A percentile compares a stretch with the other conserved stretches of the same genome.
These are phyloP conservation scores for Eustalomyia histrio DNA, from an alignment of 2,888 invertebrate genomes.

Conservation along the genomic window DNA sequence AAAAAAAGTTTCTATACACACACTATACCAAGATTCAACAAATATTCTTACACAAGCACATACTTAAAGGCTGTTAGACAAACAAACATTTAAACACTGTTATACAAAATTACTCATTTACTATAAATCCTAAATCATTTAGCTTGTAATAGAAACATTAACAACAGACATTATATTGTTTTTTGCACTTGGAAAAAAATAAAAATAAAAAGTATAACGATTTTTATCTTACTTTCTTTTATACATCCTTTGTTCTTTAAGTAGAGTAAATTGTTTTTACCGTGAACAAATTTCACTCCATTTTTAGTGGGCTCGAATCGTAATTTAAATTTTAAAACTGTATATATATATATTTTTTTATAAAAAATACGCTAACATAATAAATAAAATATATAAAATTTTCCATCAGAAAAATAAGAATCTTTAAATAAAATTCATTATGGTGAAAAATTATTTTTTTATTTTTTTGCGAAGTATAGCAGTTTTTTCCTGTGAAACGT, in stretches of 20 bases:
- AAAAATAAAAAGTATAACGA: background rate
- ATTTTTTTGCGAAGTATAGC: no score
- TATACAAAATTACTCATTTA: slow-evolving; percentile 34
- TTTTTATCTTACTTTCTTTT: background rate
- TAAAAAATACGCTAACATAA: no score
- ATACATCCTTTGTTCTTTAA: background rate
- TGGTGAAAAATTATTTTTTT: no score
- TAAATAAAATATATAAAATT: no score
- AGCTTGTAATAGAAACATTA: slow-evolving; percentile 59
- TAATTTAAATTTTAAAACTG: no score
- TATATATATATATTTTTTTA: no score
- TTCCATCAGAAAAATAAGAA: no score
- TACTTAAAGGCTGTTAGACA: slow-evolving; percentile 2
- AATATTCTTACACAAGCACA: slow-evolving; percentile 20
- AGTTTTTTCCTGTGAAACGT: no score
- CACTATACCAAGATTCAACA: slow-evolving; percentile 50
- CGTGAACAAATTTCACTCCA: no score
- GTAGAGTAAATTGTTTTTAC: no score
- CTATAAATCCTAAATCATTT: slow-evolving; percentile 35
- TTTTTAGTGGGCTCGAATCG: no score
- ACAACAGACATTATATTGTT: slow-evolving; percentile 60
- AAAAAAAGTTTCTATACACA: slow-evolving; percentile 12
- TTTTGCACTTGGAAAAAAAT: slow-evolving; percentile 23
- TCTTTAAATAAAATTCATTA: no score
- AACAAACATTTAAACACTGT: slow-evolving; percentile 46